These are phyloP conservation scores for Apus apus DNA, from an alignment of 2,113 vertebrate species.

Conservation along the genomic window DNA sequence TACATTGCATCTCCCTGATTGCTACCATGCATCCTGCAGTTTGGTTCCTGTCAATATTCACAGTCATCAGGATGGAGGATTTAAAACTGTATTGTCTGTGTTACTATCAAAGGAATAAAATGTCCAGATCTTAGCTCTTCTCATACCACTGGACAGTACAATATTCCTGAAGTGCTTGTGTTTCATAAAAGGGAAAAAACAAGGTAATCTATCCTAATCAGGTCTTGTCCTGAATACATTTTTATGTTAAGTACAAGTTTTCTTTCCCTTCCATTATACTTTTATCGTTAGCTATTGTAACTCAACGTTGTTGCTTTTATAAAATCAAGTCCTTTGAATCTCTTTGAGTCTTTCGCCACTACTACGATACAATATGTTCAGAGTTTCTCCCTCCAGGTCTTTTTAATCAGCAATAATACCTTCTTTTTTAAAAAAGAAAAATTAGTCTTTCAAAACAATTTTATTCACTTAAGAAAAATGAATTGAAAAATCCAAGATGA, in stretches of 20 bases:
- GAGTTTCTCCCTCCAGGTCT: neutral
- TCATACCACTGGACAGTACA: neutral
- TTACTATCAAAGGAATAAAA: neutral
- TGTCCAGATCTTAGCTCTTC: neutral
- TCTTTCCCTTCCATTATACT: neutral
- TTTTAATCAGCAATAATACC: neutral
- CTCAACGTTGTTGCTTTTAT: neutral
- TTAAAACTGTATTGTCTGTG: neutral
- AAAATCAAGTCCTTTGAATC: neutral
- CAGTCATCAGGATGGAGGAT: neutral
- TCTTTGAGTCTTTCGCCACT: neutral
- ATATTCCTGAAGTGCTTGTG: neutral
- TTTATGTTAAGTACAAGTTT: neutral
- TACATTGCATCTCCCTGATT: neutral
- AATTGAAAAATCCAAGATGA: neutral
- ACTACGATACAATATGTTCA: neutral
- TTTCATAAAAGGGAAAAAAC: neutral
- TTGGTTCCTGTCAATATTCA: neutral
- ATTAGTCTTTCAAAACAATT: neutral
- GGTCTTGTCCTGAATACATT: neutral
- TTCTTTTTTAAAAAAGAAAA: neutral
- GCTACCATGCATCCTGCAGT: neutral
- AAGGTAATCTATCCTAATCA: neutral
- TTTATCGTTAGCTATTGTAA: neutral
- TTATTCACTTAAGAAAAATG: neutral